phyloP scores from a whole-genome alignment of 2,797 vertebrate genomes.

The Onychomys arenicola region DNA sequence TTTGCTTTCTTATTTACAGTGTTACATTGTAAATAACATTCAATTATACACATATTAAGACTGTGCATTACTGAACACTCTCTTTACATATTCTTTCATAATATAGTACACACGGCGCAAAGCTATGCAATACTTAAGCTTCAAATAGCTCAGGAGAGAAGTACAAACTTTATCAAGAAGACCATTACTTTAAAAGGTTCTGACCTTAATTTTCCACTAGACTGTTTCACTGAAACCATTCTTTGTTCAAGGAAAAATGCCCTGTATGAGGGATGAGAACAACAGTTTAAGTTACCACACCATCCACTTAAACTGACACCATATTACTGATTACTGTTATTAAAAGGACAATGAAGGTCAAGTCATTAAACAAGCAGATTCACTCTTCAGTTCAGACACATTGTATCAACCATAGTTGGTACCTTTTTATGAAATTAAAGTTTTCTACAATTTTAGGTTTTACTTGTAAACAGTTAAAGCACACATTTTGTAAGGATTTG shows the following conservation, averaged over 20 bases:
- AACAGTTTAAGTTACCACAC: constrained; percentile 84
- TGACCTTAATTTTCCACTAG: constrained; percentile 85
- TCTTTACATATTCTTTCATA: constrained; percentile 88
- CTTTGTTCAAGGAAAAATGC: constrained; percentile 85
- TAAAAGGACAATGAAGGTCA: constrained; percentile 77
- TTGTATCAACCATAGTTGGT: constrained; percentile 79
- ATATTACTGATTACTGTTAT: constrained; percentile 70
- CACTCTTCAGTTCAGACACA: constrained; percentile 77
- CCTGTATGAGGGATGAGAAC: constrained; percentile 83
- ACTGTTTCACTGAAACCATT: constrained; percentile 90
- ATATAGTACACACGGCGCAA: constrained; percentile 87
- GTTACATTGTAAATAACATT: constrained; percentile 87
- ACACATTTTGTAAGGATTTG: constrained; percentile 77
- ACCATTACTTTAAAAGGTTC: constrained; percentile 84
- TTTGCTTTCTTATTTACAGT: constrained; percentile 90
- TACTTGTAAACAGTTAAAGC: constrained; percentile 83
- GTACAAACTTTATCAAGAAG: constrained; percentile 85
- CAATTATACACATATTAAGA: constrained; percentile 88
- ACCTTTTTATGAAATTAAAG: constrained; percentile 76
- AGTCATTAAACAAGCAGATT: constrained; percentile 81
- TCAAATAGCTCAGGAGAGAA: constrained; percentile 83
- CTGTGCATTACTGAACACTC: constrained; percentile 84
- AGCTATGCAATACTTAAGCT: constrained; percentile 86
- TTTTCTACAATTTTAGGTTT: constrained; percentile 73
- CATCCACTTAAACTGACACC: constrained; percentile 85